Conservation (phyloP, 1,140 invertebrate species). For the Solenopsis invicta region DNA sequence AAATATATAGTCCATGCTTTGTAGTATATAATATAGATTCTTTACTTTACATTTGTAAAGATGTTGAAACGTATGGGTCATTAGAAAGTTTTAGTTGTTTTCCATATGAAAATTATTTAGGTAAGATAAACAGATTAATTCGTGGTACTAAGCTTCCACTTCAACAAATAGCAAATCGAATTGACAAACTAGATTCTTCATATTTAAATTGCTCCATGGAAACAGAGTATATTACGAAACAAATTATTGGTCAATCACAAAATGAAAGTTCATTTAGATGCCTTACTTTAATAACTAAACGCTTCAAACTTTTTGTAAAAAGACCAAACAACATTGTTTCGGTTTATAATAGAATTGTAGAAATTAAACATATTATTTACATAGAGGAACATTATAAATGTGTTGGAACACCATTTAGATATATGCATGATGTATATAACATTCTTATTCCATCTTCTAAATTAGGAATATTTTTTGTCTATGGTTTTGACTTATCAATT, state of each 20-base stretch:
- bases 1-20: background rate
- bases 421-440: background rate
- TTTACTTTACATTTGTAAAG: conserved; percentile 7
- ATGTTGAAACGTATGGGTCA: too few relatives aligned
- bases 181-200: background rate
- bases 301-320: conserved; percentile 1
- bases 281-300: background rate
- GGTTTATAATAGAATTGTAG: background rate
- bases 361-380: conserved; percentile 7
- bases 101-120: conserved; percentile 18
- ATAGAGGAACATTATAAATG: background rate
- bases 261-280: background rate
- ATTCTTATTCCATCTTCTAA: background rate
- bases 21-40: background rate
- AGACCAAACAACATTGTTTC: background rate
- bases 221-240: background rate
- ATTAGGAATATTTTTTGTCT: too few relatives aligned
- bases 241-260: background rate
- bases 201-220: background rate
- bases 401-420: background rate
- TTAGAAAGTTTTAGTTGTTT: too few relatives aligned
- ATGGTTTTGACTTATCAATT: too few relatives aligned
- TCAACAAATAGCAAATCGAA: conserved; percentile 12
- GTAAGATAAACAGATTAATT: background rate
- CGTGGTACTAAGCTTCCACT: background rate